Evolutionary conservation across 37 sponge, comb jelly and placozoan genomes (phyloP), one percentile per base, ranked within the genome.

Genomic region (Oopsacas minuta): DNA sequence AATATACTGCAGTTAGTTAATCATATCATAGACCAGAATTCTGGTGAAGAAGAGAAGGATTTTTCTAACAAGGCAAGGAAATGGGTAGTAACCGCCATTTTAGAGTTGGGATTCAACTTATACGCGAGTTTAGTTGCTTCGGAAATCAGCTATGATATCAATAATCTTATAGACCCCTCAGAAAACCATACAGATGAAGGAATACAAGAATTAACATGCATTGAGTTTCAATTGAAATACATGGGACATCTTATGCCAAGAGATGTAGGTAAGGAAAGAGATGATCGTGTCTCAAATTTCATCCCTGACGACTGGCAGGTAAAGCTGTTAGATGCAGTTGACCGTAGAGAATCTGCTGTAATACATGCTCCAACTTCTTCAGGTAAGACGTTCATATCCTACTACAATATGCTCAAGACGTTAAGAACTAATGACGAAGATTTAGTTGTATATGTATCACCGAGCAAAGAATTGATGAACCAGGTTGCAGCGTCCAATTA

Each of bases 191-290:
- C 20, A 25, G 75, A 61, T 34, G 75, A 61, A 61, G 75, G 75
- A n/a, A 61, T 61, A 61, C 28, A 61, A 61, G 75, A 34, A 3
- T n/a, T 61, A 61, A 61, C 75, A 32, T 61, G 75, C 75, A 61
- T 61, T 61, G 75, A 61, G 30, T 61, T 61, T 61, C 75, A 61
- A 61, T 12, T 61, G 75, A 61, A 61, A 61, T 61, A 61, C 30
- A 61, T 61, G 75, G 75, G 75, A 61, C 75, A 61, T 12, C 75
- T 61, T 25, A 61, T 61, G 75, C 75, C 75, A 20, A 61, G 75
- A 61, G 75, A 10, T 61, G 75, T 61, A 25, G 75, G 75, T 34
- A 61, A 10, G 28, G 17, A 61, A 34, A 61, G 75, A 61, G 75
- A 61, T 61, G 75, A 61, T 5, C 75, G 75, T 3, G 75, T 61